Conservation (phyloP, 2,797 vertebrate genomes). For the Antennarius maculatus region DNA sequence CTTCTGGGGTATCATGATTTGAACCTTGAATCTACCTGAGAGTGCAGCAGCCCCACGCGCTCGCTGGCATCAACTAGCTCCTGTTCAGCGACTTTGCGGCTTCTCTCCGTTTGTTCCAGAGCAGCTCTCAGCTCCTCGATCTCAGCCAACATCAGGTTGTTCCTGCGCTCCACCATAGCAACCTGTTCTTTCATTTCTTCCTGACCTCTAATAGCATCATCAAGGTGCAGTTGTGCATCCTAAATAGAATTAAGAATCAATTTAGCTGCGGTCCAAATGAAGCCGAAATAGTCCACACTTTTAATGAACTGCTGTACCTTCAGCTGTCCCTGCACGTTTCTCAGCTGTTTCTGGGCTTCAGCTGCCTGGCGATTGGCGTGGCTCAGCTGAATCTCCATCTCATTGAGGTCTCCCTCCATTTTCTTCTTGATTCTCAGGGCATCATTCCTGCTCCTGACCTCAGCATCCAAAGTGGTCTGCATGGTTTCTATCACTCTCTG, state of each 20-base stretch:
- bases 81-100: conserved; percentile 86
- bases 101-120: conserved; percentile 86
- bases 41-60: conserved; percentile 82
- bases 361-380: conserved; percentile 86
- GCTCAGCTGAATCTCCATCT: conserved; percentile 91
- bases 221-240: conserved; percentile 88
- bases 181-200: conserved; percentile 90
- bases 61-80: conserved; percentile 87
- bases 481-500: conserved; percentile 86
- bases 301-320: conserved; percentile 78
- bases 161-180: conserved; percentile 87
- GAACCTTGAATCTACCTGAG: conserved; percentile 59
- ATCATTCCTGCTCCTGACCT: conserved; percentile 91
- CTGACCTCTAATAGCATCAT: conserved; percentile 83
- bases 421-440: conserved; percentile 93
- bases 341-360: conserved; percentile 90
- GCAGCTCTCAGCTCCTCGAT: conserved; percentile 85
- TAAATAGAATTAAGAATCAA: conserved; percentile 38
- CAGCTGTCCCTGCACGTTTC: conserved; percentile 85
- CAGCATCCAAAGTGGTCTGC: conserved; percentile 87
- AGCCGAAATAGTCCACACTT: neutral
- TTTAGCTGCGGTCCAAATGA: conserved; percentile 44
- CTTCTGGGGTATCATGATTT: neutral
- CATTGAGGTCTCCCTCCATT: conserved; percentile 91
- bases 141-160: conserved; percentile 86